phyloP scores from a whole-genome alignment of 2,797 vertebrate genomes.

The Mionectes olivaceus region DNA sequence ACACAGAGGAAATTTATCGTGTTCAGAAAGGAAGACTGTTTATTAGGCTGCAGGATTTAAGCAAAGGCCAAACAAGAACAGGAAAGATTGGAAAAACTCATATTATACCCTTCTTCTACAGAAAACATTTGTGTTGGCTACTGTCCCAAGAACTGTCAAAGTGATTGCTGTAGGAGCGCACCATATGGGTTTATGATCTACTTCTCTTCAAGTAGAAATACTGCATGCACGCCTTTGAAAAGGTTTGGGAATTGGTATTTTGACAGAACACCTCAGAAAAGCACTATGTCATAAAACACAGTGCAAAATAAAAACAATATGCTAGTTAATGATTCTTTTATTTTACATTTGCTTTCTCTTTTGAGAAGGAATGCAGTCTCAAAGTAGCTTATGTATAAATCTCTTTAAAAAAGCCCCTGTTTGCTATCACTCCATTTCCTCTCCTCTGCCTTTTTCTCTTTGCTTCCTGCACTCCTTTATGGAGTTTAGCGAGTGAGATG shows the following conservation, averaged over 20 bases:
- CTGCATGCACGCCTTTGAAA: neutral
- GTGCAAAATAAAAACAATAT: slow-evolving; percentile 20
- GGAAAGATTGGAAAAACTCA: neutral
- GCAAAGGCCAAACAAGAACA: neutral
- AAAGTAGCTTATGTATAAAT: slow-evolving; percentile 31
- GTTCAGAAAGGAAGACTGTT: neutral
- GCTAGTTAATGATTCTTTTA: slow-evolving; percentile 35
- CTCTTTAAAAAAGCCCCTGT: neutral
- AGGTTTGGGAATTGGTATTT: slow-evolving; percentile 6
- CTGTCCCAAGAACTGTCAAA: neutral
- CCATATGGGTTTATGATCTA: neutral
- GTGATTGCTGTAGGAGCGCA: neutral
- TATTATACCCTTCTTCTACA: neutral
- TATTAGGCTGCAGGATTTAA: neutral
- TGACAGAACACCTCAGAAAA: slow-evolving; percentile 34
- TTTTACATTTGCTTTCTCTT: slow-evolving; percentile 33
- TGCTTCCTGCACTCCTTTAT: neutral
- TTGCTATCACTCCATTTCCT: neutral
- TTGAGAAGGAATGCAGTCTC: neutral
- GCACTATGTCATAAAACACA: neutral
- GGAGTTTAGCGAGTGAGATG: slow-evolving; percentile 43
- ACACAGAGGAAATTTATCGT: neutral
- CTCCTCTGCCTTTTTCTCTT: slow-evolving; percentile 2
- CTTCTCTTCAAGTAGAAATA: slow-evolving; percentile 48
- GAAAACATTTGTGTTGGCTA: neutral